Conservation (phyloP, 2,888 invertebrate species). For the Lingula anatina region DNA sequence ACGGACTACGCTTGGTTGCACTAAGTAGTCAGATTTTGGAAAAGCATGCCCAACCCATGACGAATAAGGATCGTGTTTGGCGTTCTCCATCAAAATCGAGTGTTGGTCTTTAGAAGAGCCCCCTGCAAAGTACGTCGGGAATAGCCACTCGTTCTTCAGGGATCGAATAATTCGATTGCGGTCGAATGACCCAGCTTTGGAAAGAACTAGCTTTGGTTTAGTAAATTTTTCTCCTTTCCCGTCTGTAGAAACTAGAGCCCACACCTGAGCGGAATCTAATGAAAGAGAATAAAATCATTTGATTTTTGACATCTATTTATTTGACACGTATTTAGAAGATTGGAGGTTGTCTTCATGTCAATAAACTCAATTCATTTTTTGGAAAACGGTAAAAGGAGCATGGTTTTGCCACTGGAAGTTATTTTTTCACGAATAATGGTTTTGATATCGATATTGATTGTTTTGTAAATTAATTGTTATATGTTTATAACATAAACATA, state of each 20-base stretch:
- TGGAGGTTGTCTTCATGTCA: too few species aligned
- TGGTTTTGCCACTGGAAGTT: too few species aligned
- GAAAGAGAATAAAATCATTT: too few species aligned
- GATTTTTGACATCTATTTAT: too few species aligned
- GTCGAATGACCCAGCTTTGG: constrained; percentile 13
- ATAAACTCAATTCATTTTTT: too few species aligned
- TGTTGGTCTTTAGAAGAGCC: constrained; percentile 5
- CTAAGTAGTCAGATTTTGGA: constrained; percentile 8
- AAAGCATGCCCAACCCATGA: constrained; percentile 11
- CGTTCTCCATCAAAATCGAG: constrained; percentile 10
- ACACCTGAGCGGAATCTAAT: constrained; percentile 11
- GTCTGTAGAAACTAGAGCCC: constrained; percentile 8
- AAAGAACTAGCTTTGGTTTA: constrained; percentile 9
- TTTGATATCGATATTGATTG: too few species aligned
- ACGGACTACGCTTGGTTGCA: constrained; percentile 10
- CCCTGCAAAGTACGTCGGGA: constrained; percentile 12
- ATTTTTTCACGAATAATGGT: too few species aligned
- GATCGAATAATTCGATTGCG: constrained; percentile 12
- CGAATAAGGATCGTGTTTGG: constrained; percentile 8
- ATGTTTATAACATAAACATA: too few species aligned
- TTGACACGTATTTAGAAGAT: too few species aligned
- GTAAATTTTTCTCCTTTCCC: constrained; percentile 7
- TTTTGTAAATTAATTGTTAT: too few species aligned
- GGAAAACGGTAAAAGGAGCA: too few species aligned
- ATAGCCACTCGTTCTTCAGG: constrained; percentile 11